Conservation (phyloP, 1,140 invertebrate species). For the Drosophila sp. region DNA sequence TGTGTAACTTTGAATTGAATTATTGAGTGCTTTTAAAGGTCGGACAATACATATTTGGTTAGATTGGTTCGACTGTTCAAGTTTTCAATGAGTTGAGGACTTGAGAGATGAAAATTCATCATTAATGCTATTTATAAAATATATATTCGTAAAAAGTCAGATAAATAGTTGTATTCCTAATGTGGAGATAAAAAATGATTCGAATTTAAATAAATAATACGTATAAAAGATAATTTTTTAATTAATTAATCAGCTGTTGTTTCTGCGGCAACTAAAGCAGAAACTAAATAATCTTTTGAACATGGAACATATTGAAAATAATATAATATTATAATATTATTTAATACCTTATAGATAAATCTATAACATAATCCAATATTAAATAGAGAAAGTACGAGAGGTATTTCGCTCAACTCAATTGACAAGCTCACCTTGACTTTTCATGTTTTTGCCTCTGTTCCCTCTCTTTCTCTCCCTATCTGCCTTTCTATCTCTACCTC, state of each 20-base stretch:
- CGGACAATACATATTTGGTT: conserved; percentile 5
- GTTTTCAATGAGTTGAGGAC: background rate
- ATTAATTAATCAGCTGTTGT: no score
- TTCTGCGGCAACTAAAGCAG: no score
- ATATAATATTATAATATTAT: background rate
- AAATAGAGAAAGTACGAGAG: background rate
- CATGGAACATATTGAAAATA: background rate
- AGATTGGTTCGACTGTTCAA: background rate
- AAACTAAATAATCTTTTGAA: no score
- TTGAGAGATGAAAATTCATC: background rate
- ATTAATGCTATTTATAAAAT: background rate
- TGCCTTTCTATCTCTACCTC: background rate
- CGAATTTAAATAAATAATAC: background rate
- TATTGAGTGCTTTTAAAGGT: conserved; percentile 16
- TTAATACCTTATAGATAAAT: background rate
- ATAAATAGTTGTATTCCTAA: background rate
- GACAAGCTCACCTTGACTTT: conserved; percentile 2
- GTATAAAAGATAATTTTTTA: no score
- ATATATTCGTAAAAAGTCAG: no score
- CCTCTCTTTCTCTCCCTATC: background rate
- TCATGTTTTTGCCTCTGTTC: background rate
- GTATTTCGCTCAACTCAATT: background rate
- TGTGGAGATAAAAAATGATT: no score
- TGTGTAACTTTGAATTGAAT: conserved; percentile 36
- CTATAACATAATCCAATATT: background rate